A percentile compares a stretch with the other conserved stretches of the same genome.
Conservation (phyloP, 2,888 invertebrate genomes). For the Apamea sordens region DNA sequence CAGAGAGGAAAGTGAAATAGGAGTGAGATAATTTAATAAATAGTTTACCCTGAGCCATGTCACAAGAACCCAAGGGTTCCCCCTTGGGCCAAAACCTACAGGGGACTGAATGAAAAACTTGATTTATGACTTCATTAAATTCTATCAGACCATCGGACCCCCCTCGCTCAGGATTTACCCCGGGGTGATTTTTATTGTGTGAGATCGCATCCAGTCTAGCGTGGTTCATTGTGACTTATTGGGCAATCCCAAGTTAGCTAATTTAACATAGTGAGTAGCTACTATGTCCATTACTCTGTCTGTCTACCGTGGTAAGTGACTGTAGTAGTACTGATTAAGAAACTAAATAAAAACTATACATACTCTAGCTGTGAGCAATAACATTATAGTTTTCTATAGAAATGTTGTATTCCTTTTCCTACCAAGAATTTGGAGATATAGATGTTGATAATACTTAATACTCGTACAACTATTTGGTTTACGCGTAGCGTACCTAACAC, state of each 20-base stretch:
- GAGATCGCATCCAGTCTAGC: conserved; percentile 8
- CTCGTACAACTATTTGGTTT: conserved; percentile 43
- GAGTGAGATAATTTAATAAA: background rate
- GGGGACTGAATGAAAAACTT: conserved; percentile 15
- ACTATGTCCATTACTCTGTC: conserved; percentile 4
- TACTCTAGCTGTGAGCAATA: background rate
- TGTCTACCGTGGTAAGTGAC: conserved; percentile 1
- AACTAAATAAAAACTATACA: background rate
- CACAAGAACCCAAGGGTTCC: background rate
- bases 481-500: conserved; percentile 33
- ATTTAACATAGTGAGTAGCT: conserved; percentile 24
- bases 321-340: conserved; percentile 4
- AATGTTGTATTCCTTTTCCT: conserved; percentile 6
- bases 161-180: conserved; percentile 40
- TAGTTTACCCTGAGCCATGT: background rate
- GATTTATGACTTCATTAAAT: conserved; percentile 50
- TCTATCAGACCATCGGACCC: conserved; percentile 1
- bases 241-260: conserved; percentile 7
- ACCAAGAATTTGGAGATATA: conserved; percentile 20
- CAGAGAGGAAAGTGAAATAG: background rate
- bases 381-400: conserved; percentile 13
- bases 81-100: background rate
- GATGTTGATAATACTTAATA: conserved; percentile 31
- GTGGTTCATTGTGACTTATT: conserved; percentile 42
- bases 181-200: conserved; percentile 39